Evolutionary conservation across 2,113 vertebrate genomes (phyloP).

Genomic region (Ceyx margarethae): DNA sequence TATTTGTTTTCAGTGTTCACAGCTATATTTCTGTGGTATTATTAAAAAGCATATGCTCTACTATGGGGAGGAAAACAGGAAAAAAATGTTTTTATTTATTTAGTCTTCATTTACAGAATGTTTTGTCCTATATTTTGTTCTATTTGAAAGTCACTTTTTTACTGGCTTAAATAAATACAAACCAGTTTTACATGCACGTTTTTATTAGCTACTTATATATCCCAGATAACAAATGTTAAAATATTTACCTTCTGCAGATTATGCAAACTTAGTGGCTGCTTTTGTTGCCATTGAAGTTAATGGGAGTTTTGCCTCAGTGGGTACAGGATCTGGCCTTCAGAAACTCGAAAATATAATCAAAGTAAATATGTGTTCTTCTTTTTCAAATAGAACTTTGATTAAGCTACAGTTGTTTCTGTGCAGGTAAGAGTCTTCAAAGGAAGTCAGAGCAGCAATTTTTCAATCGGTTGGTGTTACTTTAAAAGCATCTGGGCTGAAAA

Average conservation of each 20-base stretch:
- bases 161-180: slow-evolving; percentile 29
- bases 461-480: neutral
- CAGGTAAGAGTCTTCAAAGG: neutral
- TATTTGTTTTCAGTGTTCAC: slow-evolving; percentile 2
- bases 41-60: neutral
- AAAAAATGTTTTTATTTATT: neutral
- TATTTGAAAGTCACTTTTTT: slow-evolving; percentile 43
- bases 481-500: neutral
- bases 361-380: slow-evolving; percentile 7
- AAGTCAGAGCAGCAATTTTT: neutral
- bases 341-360: neutral
- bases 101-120: neutral
- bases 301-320: neutral
- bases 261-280: slow-evolving; percentile 11
- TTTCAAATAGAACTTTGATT: slow-evolving; percentile 18
- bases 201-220: slow-evolving; percentile 58
- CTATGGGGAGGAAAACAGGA: neutral
- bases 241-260: slow-evolving; percentile 50
- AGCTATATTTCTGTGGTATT: neutral
- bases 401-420: neutral
- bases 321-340: slow-evolving; percentile 9
- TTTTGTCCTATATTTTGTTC: slow-evolving; percentile 11
- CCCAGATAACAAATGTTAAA: slow-evolving; percentile 34
- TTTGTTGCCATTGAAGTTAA: slow-evolving; percentile 27
- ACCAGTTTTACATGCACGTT: slow-evolving; percentile 16